Conservation (phyloP, 2,797 vertebrate species). For the Momotus momota region DNA sequence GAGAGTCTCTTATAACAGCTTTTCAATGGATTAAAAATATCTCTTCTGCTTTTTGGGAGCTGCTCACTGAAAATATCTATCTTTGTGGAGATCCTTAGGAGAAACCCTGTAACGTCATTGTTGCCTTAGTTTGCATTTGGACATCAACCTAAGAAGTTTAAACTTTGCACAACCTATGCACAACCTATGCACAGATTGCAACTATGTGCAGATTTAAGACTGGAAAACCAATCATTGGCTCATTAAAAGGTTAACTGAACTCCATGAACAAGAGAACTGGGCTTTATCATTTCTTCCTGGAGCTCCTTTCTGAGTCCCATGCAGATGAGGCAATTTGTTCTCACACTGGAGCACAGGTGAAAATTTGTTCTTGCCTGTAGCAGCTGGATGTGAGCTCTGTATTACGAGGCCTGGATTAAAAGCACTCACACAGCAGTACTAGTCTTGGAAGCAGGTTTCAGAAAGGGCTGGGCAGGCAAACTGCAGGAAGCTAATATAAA, state of each 20-base stretch:
- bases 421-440: background rate
- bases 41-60: background rate
- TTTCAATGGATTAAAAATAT: background rate
- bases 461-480: background rate
- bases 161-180: background rate
- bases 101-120: background rate
- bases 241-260: background rate
- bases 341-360: slow-evolving; percentile 31
- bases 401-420: background rate
- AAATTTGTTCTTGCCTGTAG: slow-evolving; percentile 49
- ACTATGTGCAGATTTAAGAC: background rate
- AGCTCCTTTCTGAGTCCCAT: slow-evolving; percentile 21
- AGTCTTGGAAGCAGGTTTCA: background rate
- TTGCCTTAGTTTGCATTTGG: background rate
- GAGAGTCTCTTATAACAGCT: background rate
- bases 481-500: background rate
- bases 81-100: background rate
- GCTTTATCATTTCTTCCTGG: background rate
- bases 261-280: background rate
- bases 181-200: background rate
- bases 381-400: slow-evolving; percentile 30
- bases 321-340: slow-evolving; percentile 44
- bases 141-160: background rate
- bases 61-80: background rate
- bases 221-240: background rate